Conservation (phyloP, 2,888 invertebrate genomes). For the Lycocerus yunnanus region DNA sequence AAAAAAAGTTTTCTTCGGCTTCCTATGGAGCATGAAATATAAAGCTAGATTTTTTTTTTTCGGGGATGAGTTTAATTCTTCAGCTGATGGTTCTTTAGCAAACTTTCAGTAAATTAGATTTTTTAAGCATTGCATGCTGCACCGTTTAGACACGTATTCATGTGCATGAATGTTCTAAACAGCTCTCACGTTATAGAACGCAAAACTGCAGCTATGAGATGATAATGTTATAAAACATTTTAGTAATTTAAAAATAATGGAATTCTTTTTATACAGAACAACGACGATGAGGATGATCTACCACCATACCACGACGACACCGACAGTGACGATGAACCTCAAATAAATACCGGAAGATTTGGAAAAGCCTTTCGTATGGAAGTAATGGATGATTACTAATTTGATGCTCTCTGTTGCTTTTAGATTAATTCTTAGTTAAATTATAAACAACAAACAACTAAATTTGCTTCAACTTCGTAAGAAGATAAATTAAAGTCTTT, state of each 20-base stretch:
- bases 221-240: neutral
- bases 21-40: neutral
- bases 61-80: too few relatives aligned
- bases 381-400: slow-evolving; percentile 44
- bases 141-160: neutral
- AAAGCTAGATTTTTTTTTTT: neutral
- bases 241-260: neutral
- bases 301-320: slow-evolving; percentile 49
- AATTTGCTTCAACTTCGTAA: neutral
- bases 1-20: neutral
- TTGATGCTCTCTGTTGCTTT: slow-evolving; percentile 20
- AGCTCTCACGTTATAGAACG: neutral
- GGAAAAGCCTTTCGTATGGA: slow-evolving; percentile 52
- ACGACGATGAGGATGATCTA: slow-evolving; percentile 49
- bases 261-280: slow-evolving; percentile 31
- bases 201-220: neutral
- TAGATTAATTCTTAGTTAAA: neutral
- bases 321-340: slow-evolving; percentile 44
- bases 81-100: too few relatives aligned
- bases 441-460: neutral
- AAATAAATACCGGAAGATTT: slow-evolving; percentile 40
- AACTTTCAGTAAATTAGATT: neutral
- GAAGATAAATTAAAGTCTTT: neutral
- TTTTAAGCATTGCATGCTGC: neutral
- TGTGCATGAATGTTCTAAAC: neutral